These are phyloP conservation scores for Chrysomela aeneicollis DNA, from an alignment of 2,888 invertebrate species.

Conservation along the genomic window DNA sequence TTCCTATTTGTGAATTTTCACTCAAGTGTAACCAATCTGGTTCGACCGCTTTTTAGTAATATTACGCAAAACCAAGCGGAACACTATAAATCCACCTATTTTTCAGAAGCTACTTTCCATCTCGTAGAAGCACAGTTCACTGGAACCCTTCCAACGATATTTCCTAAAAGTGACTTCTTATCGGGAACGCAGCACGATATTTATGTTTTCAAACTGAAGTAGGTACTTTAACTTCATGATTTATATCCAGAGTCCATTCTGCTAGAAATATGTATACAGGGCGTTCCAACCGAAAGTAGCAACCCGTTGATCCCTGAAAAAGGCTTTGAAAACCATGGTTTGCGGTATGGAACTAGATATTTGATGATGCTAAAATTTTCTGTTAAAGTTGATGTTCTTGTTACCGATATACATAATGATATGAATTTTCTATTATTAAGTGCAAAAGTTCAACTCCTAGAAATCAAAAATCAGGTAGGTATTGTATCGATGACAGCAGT, in stretches of 20 bases:
- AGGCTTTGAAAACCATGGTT: no score
- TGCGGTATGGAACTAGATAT: no score
- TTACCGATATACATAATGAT: no score
- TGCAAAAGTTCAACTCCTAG: no score
- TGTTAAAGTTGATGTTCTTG: no score
- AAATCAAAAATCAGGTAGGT: no score
- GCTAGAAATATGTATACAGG: slow-evolving; percentile 17
- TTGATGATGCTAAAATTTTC: no score
- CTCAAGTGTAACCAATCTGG: slow-evolving; percentile 33
- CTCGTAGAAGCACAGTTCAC: slow-evolving; percentile 26
- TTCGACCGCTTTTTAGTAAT: slow-evolving; percentile 31
- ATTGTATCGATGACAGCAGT: no score
- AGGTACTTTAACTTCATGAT: slow-evolving; percentile 31
- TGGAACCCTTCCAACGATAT: slow-evolving; percentile 35
- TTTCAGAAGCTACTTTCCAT: slow-evolving; percentile 17
- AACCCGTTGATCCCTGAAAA: no score
- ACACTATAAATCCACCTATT: slow-evolving; percentile 18
- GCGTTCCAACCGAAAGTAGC: no score
- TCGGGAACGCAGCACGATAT: slow-evolving; percentile 30
- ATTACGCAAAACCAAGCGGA: slow-evolving; percentile 20
- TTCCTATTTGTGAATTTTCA: slow-evolving; percentile 28
- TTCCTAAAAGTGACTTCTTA: slow-evolving; percentile 25
- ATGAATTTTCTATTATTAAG: no score
- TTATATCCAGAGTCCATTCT: slow-evolving; percentile 26
- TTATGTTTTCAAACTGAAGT: slow-evolving; percentile 28